phyloP scores from a whole-genome alignment of 2,888 invertebrate species.

The Acanthosepion pharaonis region DNA sequence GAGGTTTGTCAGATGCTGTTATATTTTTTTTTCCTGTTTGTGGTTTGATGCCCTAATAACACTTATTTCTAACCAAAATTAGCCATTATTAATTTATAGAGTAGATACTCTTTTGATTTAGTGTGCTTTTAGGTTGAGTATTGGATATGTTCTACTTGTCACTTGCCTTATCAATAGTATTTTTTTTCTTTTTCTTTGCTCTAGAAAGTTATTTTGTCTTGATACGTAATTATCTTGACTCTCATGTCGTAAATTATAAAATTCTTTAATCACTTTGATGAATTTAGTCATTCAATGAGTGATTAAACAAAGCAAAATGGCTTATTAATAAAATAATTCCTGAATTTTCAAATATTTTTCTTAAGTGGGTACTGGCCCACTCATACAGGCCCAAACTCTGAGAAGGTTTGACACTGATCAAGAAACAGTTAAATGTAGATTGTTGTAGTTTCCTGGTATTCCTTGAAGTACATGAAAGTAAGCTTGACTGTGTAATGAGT shows the following conservation, averaged over 20 bases:
- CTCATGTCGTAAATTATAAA: background rate
- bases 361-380: too few relatives aligned
- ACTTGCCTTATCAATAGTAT: background rate
- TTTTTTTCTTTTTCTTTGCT: background rate
- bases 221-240: too few relatives aligned
- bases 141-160: background rate
- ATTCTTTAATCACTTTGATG: background rate
- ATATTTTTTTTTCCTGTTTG: background rate
- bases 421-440: too few relatives aligned
- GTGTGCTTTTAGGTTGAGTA: background rate
- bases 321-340: background rate
- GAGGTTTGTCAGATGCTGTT: constrained; percentile 9
- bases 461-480: too few relatives aligned
- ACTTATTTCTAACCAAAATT: background rate
- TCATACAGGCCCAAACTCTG: too few relatives aligned
- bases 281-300: background rate
- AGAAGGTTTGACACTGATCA: too few relatives aligned
- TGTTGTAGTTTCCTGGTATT: too few relatives aligned
- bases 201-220: background rate
- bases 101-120: background rate
- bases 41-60: background rate
- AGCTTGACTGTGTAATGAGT: too few relatives aligned
- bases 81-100: too few relatives aligned
- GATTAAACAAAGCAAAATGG: background rate
- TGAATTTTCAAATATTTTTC: background rate